Evolutionary conservation across 2,797 vertebrate species (phyloP), one percentile per base, ranked within the genome.

Genomic region (Scolopax bukidnonensis): DNA sequence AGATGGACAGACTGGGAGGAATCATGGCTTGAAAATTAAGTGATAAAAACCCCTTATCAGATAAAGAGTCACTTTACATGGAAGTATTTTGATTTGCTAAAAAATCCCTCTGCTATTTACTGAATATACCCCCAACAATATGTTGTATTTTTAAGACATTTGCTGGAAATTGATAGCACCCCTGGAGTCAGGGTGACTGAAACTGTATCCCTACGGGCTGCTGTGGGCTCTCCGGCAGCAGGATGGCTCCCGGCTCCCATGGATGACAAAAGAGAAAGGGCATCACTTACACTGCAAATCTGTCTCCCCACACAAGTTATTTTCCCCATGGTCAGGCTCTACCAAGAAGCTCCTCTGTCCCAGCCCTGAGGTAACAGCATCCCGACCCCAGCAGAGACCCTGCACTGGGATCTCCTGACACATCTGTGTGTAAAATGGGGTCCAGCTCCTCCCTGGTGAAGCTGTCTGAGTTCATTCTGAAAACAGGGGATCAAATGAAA

Each of bases 1-100:
- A 86, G 94, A 75, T 32, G 89, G 76, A 94, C 83, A 92, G 93
- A 79, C 88, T 70, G 78, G 75, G 86, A 95, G 81, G 93, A 93
- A 86, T 87, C 32, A 18, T 4, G n/a, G 51, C 60, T 83, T 83
- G 94, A 84, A 96, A 96, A 96, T 86, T 74, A 87, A 83, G 81
- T 78, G 85, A 93, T 86, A 59, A 94, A 88, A 60, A 71, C 1
- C 0, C 36, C 69, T 70, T 95, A 84, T 92, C 90, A 78, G 74
- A 80, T 65, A 28, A 74, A 59, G 87, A 57, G 61, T 87, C 68
- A 2, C 88, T 93, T 95, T 89, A 93, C 81, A 56, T 43, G 75
- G 84, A 89, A 90, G 63, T 56, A 70, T 76, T 93, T 78, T 84
- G 74, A 76, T 88, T 82, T 73, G 53, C 54, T 92, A 36, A 80